These are phyloP conservation scores for Desmodus rotundus DNA, from an alignment of 2,113 vertebrate species.

Conservation along the genomic window DNA sequence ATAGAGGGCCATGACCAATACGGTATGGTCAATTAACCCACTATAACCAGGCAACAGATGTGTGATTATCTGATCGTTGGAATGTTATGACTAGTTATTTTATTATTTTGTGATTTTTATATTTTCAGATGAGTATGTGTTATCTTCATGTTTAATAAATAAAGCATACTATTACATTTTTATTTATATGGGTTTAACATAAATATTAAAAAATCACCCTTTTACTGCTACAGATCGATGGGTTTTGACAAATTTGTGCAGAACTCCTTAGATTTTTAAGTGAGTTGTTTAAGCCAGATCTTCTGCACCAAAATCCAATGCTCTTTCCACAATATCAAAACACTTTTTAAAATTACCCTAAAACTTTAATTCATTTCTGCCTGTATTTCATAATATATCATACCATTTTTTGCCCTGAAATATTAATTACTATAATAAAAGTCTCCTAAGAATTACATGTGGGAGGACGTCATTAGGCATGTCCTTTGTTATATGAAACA, in stretches of 20 bases:
- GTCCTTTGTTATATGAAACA: slow-evolving; percentile 50
- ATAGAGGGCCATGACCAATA: background rate
- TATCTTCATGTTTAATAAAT: background rate
- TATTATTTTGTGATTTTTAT: background rate
- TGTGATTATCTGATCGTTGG: background rate
- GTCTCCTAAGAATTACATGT: background rate
- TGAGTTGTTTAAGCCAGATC: background rate
- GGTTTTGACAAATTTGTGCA: background rate
- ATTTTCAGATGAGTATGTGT: background rate
- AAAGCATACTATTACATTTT: background rate
- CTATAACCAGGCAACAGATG: background rate
- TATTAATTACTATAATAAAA: slow-evolving; percentile 56
- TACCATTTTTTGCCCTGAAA: slow-evolving; percentile 39
- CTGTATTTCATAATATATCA: background rate
- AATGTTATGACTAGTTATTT: background rate
- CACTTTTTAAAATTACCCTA: background rate
- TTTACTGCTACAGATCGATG: background rate
- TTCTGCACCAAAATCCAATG: background rate
- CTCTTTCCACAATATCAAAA: background rate
- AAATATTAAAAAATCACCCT: background rate
- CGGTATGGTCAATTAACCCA: background rate
- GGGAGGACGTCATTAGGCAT: background rate
- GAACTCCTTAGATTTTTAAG: background rate
- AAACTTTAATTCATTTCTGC: background rate
- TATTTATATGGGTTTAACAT: background rate